Conservation (phyloP, 2,797 vertebrate species). For the Poecilia gillii region DNA sequence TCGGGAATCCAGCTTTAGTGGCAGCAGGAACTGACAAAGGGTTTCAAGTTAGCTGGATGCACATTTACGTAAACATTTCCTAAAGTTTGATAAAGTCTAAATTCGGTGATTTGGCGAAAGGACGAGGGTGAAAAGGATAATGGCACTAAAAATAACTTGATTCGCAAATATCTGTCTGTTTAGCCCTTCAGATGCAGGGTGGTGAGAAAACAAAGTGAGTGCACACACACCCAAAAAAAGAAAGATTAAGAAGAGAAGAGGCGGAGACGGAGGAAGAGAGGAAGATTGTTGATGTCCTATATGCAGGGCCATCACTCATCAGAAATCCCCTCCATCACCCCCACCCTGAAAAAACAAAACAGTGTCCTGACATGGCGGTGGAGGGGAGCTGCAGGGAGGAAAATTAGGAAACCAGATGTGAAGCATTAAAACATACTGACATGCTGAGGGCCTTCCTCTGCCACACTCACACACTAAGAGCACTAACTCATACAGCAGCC, state of each 20-base stretch:
- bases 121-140: constrained; percentile 23
- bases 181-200: constrained; percentile 6
- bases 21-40: constrained; percentile 47
- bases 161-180: background rate
- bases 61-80: constrained; percentile 21
- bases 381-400: constrained; percentile 62
- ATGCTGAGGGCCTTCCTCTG: constrained; percentile 79
- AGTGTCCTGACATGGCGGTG: constrained; percentile 80
- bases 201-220: constrained; percentile 25
- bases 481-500: constrained; percentile 73
- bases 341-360: constrained; percentile 83
- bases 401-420: constrained; percentile 89
- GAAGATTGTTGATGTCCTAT: constrained; percentile 75
- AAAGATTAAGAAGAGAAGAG: constrained; percentile 35
- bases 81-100: constrained; percentile 22
- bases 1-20: constrained; percentile 64
- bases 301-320: constrained; percentile 84
- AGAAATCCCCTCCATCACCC: constrained; percentile 66
- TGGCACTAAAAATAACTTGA: constrained; percentile 8
- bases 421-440: constrained; percentile 85
- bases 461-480: constrained; percentile 75
- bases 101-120: constrained; percentile 10
- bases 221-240: constrained; percentile 16
- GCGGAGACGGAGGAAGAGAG: constrained; percentile 51
- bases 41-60: constrained; percentile 39